phyloP scores from a whole-genome alignment of 1,140 invertebrate species.

The Bacillus rossius region DNA sequence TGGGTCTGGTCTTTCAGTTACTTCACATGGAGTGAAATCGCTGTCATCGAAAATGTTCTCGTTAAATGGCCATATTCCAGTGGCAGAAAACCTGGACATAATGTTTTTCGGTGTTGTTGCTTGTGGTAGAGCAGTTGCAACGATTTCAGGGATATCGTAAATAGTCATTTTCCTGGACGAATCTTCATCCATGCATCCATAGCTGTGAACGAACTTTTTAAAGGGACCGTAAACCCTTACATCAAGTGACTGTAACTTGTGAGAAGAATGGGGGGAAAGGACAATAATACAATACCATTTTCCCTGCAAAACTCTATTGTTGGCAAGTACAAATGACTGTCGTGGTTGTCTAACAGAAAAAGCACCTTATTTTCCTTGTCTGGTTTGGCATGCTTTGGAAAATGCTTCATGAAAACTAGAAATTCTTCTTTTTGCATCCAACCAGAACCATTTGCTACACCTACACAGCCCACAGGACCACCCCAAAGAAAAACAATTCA shows the following conservation, averaged over 20 bases:
- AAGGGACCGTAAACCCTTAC: conserved; percentile 27
- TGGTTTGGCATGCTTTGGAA: conserved; percentile 27
- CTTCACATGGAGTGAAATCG: too few species aligned
- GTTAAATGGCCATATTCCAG: conserved; percentile 37
- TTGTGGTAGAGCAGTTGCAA: conserved; percentile 14
- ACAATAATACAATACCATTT: conserved; percentile 27
- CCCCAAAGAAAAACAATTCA: conserved; percentile 30
- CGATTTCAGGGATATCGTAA: conserved; percentile 20
- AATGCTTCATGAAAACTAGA: conserved; percentile 36
- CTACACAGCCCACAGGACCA: too few species aligned
- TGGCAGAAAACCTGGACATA: conserved; percentile 8
- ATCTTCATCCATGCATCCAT: conserved; percentile 16
- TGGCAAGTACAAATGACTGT: too few species aligned
- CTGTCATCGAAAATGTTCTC: conserved; percentile 32
- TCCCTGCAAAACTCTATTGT: too few species aligned
- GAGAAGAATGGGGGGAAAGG: conserved; percentile 29
- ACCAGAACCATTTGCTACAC: conserved; percentile 30
- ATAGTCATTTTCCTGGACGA: conserved; percentile 25
- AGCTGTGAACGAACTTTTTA: conserved; percentile 22
- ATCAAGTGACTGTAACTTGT: conserved; percentile 33
- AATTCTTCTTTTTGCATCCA: conserved; percentile 38
- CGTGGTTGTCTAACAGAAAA: conserved; percentile 29
- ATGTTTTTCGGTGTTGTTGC: conserved; percentile 16
- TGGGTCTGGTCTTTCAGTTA: too few species aligned
- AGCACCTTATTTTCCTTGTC: conserved; percentile 16